phyloP scores from a whole-genome alignment of 2,888 invertebrate species.

The Pollenia labialis region DNA sequence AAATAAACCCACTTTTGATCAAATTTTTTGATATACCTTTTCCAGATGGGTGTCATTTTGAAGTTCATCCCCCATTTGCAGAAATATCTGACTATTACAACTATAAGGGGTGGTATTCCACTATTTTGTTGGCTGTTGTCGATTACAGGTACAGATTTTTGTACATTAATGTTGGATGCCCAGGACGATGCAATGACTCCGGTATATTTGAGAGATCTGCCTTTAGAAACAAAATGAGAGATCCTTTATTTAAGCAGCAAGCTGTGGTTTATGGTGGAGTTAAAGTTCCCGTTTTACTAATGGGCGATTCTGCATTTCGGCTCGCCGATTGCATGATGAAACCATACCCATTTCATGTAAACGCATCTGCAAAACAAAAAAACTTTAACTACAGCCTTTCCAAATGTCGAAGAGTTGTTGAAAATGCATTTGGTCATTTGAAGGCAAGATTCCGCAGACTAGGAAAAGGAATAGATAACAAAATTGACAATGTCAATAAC shows the following conservation, averaged over 20 bases:
- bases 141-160: conserved; percentile 22
- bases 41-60: conserved; percentile 59
- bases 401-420: conserved; percentile 30
- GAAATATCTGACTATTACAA: conserved; percentile 25
- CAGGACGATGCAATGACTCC: conserved; percentile 19
- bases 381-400: conserved; percentile 25
- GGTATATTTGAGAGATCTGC: background rate
- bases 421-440: conserved; percentile 42
- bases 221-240: background rate
- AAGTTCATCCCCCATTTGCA: conserved; percentile 21
- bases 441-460: conserved; percentile 18
- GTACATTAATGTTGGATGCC: conserved; percentile 29
- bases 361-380: background rate
- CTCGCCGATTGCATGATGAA: background rate
- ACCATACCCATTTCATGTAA: no score
- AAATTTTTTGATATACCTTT: background rate
- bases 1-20: no score
- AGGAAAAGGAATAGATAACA: conserved; percentile 14
- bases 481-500: background rate
- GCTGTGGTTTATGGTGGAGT: background rate
- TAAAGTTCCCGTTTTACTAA: conserved; percentile 16
- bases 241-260: background rate
- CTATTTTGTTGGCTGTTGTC: conserved; percentile 3
- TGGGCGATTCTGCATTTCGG: conserved; percentile 39
- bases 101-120: conserved; percentile 43